Conservation (phyloP, 2,888 invertebrate species). For the Sisyra terminalis region DNA sequence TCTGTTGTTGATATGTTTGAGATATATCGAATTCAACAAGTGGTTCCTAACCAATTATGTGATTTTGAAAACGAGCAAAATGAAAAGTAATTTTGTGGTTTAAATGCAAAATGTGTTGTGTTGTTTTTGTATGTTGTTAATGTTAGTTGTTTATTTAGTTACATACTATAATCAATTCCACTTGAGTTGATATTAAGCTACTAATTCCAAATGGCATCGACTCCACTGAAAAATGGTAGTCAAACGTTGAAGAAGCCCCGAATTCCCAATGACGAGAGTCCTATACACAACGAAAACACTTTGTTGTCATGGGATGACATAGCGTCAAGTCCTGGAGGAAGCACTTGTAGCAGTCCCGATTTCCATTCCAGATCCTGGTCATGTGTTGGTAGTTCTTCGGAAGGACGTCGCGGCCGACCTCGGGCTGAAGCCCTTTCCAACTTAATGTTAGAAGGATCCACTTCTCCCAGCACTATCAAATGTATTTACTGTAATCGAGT, state of each 20-base stretch:
- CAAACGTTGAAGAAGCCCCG: neutral
- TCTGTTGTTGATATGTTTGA: too few species aligned
- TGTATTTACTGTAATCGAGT: conserved; percentile 53
- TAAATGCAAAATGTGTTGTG: too few species aligned
- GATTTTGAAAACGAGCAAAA: too few species aligned
- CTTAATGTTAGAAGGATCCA: conserved; percentile 50
- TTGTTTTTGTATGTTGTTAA: too few species aligned
- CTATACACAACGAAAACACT: neutral
- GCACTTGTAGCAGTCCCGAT: conserved; percentile 8
- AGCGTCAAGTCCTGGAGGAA: conserved; percentile 6
- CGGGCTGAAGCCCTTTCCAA: conserved; percentile 50
- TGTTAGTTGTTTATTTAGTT: too few species aligned
- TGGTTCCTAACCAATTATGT: too few species aligned
- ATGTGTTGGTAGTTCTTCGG: conserved; percentile 16
- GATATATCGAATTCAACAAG: too few species aligned
- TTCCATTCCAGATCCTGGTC: conserved; percentile 11
- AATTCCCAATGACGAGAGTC: neutral
- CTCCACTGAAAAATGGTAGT: conserved; percentile 1
- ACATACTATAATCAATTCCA: too few species aligned
- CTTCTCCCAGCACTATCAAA: conserved; percentile 49
- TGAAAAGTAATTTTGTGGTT: too few species aligned
- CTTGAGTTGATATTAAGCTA: too few species aligned
- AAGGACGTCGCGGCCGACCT: conserved; percentile 46
- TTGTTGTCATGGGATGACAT: conserved; percentile 4
- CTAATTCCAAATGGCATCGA: conserved; percentile 3